phyloP scores from a whole-genome alignment of 2,797 vertebrate genomes.

The Xiphorhynchus erythropygius region DNA sequence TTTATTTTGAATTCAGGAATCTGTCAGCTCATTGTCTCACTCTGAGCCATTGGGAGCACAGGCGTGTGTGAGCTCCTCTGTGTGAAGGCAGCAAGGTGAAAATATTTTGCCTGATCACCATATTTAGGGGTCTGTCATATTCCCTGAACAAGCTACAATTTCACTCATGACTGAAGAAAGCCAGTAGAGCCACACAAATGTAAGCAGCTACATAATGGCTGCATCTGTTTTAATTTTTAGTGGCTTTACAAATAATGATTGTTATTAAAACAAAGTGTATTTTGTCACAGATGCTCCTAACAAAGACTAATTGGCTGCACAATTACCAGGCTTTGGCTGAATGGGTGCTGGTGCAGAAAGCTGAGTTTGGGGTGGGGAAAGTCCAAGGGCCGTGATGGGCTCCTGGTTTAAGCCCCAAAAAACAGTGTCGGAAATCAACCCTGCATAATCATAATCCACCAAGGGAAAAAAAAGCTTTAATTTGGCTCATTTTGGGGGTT shows the following conservation, averaged over 20 bases:
- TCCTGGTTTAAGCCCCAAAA: not conserved
- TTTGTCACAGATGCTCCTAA: conserved; percentile 43
- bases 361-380: not conserved
- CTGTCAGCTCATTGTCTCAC: conserved; percentile 15
- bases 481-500: not conserved
- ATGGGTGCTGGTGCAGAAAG: not conserved
- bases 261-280: conserved; percentile 54
- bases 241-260: conserved; percentile 49
- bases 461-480: not conserved
- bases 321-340: conserved; percentile 13
- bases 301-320: conserved; percentile 50
- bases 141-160: conserved; percentile 59
- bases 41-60: conserved; percentile 18
- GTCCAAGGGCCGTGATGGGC: not conserved
- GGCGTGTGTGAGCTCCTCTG: not conserved
- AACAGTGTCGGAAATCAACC: not conserved
- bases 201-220: conserved; percentile 25
- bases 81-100: conserved; percentile 34
- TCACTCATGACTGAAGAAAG: conserved; percentile 53
- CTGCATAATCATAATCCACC: not conserved
- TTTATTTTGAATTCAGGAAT: conserved; percentile 39
- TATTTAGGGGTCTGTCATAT: conserved; percentile 40
- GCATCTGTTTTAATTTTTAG: conserved; percentile 58
- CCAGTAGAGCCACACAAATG: conserved; percentile 3
- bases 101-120: conserved; percentile 55